Base-by-base conservation (phyloP, 2,888 invertebrate species). In the Kuschelorhynchus macadamiae region DNA sequence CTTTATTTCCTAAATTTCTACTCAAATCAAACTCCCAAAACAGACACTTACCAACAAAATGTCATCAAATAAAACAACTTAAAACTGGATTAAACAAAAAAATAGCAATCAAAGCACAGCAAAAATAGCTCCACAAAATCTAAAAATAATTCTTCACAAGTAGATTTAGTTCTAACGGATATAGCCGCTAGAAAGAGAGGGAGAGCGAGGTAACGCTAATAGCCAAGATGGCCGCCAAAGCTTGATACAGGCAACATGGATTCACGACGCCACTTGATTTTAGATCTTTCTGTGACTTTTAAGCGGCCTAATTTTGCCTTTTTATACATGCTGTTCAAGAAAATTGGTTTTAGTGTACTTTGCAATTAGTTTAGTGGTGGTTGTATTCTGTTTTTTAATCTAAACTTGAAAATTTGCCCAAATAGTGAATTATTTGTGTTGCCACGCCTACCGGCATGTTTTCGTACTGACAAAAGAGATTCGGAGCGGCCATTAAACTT, bases 381-480 rank as follows among this genome's bases (percentile, higher is more conserved):
- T n/a, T n/a, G n/a, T n/a, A n/a, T n/a, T n/a, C n/a, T n/a, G n/a
- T n/a, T n/a, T 36, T 36, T 36, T 36, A 36, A 36, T 36, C 9
- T n/a, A 36, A 36, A n/a, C 11, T 2, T 36, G 12, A 36, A 36
- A 3, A 42, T 36, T 36, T 36, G 36, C n/a, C 3, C 36, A 33
- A 39, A 47, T 55, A 55, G 49, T 64, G 55, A 61, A 21, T 33
- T 56, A 57, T 21, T 60, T 52, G 60, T 60, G 32, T 46, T 71
- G 82, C 82, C 81, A 80, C 82, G 82, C 82, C 82, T 78, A 65
- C 75, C 74, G 72, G 67, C 77, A 74, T 75, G 77, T 74, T 78
- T 74, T 77, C 75, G 72, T 73, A 33, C 77, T 79, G 78, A 79
- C 79, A 79, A 80, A 80, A 79, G 79, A 77, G 77, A 47, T 56